Base-by-base conservation (phyloP, 2,797 vertebrate genomes). In the Pseudochromis fuscus region DNA sequence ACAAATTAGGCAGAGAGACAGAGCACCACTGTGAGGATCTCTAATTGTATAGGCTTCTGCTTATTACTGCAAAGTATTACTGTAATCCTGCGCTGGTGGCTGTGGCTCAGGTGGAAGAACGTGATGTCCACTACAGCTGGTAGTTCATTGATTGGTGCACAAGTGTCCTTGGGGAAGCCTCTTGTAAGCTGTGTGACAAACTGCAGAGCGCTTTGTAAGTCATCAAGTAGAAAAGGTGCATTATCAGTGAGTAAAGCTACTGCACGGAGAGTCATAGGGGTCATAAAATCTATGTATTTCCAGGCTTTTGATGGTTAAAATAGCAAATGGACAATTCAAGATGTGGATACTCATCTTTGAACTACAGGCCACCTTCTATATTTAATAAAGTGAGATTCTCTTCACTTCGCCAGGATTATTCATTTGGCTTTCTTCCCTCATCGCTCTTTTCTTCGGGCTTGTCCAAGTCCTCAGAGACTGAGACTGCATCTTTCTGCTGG, bases 401-500 rank as follows among this genome's bases (percentile, higher is more conserved):
- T 40, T 61, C 8, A 16, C n/a, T 24, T 50, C 12, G 28, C 59
- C 19, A 56, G 8, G 10, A 46, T 61, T 27, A 18, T 18, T 25
- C 2, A 13, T 46, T 27, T 12, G 27, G 3, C 3, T 52, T 44
- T 53, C 45, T 45, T 13, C 37, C 21, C 15, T 63, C 23, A 19
- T 57, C 25, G 21, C 9, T 58, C n/a, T 67, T n/a, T 48, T 77
- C 46, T 1, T 72, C 68, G 4, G 59, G 11, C 23, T 79, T 78
- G 66, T 83, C 77, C 23, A 78, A 25, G 30, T 82, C 82, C 55
- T 87, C 87, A 5, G 87, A 77, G 37, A 83, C 35, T 0, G 80
- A 85, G 21, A 45, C 57, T 19, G 19, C 45, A 38, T 86, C 82
- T 74, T 62, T 77, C 78, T 87, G 71, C 48, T 50, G 23, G 68